Evolutionary conservation across 2,888 invertebrate genomes (phyloP).

Genomic region (Cantharis flavilabris): DNA sequence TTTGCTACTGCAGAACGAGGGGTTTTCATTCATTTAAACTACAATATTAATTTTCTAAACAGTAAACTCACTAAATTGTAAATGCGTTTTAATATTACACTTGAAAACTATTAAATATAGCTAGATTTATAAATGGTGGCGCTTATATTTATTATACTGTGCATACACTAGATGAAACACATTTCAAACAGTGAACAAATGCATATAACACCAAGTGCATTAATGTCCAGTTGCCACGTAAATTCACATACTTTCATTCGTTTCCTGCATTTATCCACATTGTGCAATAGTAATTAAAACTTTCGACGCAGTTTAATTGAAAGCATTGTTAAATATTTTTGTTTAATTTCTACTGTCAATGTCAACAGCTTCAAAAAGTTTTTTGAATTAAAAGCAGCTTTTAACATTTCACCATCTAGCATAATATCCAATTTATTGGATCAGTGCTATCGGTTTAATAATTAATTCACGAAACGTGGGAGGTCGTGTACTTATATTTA

Average conservation of each 20-base stretch:
- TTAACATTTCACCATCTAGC: slow-evolving; percentile 4
- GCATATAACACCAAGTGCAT: neutral
- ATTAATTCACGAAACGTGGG: slow-evolving; percentile 3
- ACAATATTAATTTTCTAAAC: neutral
- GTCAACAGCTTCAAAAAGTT: slow-evolving; percentile 13
- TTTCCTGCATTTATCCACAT: slow-evolving; percentile 18
- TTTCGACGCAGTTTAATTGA: slow-evolving; percentile 24
- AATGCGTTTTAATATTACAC: neutral
- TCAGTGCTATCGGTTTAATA: slow-evolving; percentile 1
- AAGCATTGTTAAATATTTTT: slow-evolving; percentile 23
- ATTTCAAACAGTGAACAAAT: neutral
- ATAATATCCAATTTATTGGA: slow-evolving; percentile 4
- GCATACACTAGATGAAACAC: neutral
- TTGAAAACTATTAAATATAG: neutral
- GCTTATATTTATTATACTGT: neutral
- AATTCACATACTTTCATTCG: slow-evolving; percentile 22
- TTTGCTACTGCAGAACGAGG: neutral
- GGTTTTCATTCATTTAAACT: neutral
- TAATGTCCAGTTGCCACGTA: slow-evolving; percentile 15
- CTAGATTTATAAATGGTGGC: neutral
- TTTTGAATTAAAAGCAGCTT: slow-evolving; percentile 13
- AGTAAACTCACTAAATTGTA: neutral
- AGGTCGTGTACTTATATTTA: slow-evolving; percentile 4
- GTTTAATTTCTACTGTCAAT: slow-evolving; percentile 21
- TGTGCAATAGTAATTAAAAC: slow-evolving; percentile 26